These are phyloP conservation scores for Hyalella azteca DNA, from an alignment of 2,888 invertebrate genomes.

Conservation along the genomic window DNA sequence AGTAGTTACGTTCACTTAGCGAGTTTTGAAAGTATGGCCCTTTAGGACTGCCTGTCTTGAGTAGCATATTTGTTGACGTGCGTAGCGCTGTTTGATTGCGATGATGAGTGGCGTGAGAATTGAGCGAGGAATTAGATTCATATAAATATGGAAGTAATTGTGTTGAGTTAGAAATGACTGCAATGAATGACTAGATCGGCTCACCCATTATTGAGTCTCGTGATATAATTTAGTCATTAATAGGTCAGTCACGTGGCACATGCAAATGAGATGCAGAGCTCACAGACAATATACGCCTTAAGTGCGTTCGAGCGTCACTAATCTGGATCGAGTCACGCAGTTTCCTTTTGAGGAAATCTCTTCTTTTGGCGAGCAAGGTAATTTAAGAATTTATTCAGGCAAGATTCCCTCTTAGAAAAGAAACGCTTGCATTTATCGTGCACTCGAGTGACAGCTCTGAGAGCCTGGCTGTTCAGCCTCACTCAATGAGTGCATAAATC, in stretches of 20 bases:
- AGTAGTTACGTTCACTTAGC: too few species aligned
- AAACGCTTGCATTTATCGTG: not conserved
- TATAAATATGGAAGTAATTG: too few species aligned
- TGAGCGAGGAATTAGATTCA: too few species aligned
- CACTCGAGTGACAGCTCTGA: not conserved
- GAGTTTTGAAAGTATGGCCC: too few species aligned
- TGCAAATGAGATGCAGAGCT: too few species aligned
- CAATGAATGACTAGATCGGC: too few species aligned
- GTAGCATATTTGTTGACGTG: not conserved
- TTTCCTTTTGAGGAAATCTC: not conserved
- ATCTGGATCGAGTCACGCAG: not conserved
- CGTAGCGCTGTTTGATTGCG: not conserved
- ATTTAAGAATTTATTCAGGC: not conserved
- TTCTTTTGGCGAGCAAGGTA: not conserved
- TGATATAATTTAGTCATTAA: too few species aligned
- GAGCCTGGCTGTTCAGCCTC: not conserved
- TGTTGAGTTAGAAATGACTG: too few species aligned
- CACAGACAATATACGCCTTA: too few species aligned
- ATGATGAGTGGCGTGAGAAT: not conserved
- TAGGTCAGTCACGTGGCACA: too few species aligned
- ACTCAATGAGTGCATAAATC: conserved; percentile 16
- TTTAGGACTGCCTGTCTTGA: not conserved
- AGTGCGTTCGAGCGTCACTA: too few species aligned
- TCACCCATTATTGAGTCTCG: too few species aligned
- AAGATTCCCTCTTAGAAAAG: not conserved